These are phyloP conservation scores for Hepsetus odoe DNA, from an alignment of 2,113 vertebrate genomes.

Conservation along the genomic window DNA sequence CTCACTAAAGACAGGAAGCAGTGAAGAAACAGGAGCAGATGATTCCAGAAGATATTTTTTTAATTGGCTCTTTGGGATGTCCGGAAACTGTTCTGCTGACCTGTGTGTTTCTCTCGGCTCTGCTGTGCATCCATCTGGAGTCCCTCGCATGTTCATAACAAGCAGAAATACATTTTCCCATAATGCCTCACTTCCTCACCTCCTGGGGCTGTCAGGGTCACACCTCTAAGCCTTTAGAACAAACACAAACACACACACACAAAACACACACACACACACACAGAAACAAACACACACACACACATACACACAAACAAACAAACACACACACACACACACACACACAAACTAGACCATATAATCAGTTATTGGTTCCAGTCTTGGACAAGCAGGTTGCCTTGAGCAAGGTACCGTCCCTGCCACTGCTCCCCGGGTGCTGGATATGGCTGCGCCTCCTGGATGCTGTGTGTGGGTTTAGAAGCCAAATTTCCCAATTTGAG, in stretches of 20 bases:
- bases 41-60: background rate
- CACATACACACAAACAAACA: no score
- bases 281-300: background rate
- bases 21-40: no score
- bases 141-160: slow-evolving; percentile 48
- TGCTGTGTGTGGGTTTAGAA: no score
- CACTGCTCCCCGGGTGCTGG: no score
- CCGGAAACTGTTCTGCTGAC: background rate
- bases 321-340: no score
- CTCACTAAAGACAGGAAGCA: no score
- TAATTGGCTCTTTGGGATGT: background rate
- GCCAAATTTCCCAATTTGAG: no score
- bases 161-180: slow-evolving; percentile 54
- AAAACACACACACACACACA: background rate
- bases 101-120: slow-evolving; percentile 37
- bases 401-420: no score
- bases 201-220: slow-evolving; percentile 23
- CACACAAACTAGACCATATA: no score
- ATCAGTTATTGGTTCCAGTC: no score
- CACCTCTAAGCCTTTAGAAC: background rate
- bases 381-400: no score
- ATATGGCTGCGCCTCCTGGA: no score
- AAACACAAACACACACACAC: background rate
- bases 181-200: slow-evolving; percentile 47
- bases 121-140: slow-evolving; percentile 58